Evolutionary conservation across 2,888 invertebrate species (phyloP).

Genomic region (Napeogenes sylphis): DNA sequence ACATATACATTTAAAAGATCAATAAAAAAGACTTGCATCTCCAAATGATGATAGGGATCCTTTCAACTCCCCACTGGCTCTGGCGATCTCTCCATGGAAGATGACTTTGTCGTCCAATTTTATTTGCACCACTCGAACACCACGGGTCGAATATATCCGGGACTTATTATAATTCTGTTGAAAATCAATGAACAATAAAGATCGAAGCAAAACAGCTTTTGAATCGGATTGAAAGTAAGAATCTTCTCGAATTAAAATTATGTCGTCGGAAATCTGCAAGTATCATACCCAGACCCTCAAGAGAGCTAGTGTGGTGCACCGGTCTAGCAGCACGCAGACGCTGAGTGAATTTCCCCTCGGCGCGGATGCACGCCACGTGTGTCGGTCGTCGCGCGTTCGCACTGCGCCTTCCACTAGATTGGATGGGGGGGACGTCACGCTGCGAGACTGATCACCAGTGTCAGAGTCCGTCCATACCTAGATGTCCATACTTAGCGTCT

Average conservation of each 20-base stretch:
- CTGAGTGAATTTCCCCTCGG: conserved; percentile 78
- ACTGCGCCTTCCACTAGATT: conserved; percentile 85
- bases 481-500: background rate
- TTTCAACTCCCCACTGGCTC: conserved; percentile 85
- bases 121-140: conserved; percentile 84
- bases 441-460: conserved; percentile 60
- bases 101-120: conserved; percentile 82
- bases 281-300: conserved; percentile 83
- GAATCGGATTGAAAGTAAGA: background rate
- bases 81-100: conserved; percentile 89
- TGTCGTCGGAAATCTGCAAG: background rate
- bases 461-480: conserved; percentile 83
- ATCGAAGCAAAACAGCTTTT: background rate
- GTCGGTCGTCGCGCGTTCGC: conserved; percentile 85
- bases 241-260: background rate
- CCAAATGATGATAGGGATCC: conserved; percentile 84
- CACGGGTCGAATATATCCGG: conserved; percentile 88
- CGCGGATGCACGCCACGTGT: conserved; percentile 85
- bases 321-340: conserved; percentile 78
- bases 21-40: conserved; percentile 73
- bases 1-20: no score
- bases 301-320: conserved; percentile 76
- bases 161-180: conserved; percentile 92
- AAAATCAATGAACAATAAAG: no score
- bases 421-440: conserved; percentile 78